Conservation (phyloP, 2,113 vertebrate species). For the Pygoscelis antarcticus region DNA sequence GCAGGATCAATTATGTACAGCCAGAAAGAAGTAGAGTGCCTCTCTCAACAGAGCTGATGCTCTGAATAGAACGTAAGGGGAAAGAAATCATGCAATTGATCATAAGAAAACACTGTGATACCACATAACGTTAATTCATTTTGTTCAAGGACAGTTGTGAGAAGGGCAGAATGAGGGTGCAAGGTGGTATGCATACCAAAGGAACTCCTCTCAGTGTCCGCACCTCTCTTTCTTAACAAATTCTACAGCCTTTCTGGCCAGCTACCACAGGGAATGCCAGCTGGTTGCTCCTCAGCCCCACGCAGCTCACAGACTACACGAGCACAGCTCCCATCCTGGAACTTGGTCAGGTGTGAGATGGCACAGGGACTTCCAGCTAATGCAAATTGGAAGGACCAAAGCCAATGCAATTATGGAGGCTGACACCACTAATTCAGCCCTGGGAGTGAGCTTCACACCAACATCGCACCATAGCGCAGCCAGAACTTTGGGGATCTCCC, state of each 20-base stretch:
- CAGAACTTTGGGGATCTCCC: neutral
- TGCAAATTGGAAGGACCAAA: neutral
- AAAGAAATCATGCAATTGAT: neutral
- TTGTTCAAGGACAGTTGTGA: neutral
- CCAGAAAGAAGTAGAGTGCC: neutral
- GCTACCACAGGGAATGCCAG: neutral
- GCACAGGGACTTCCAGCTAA: neutral
- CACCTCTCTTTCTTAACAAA: neutral
- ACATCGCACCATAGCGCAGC: accelerated
- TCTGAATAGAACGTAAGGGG: neutral
- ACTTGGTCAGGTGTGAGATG: neutral
- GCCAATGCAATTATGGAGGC: neutral
- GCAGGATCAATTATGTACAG: neutral
- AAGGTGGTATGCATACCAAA: neutral
- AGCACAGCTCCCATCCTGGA: neutral
- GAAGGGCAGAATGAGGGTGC: neutral
- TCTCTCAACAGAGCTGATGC: neutral
- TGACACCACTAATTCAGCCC: neutral
- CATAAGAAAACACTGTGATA: neutral
- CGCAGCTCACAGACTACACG: accelerated
- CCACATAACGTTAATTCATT: neutral
- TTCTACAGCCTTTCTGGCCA: neutral
- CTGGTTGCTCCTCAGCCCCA: neutral
- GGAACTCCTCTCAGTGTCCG: neutral
- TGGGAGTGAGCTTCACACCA: neutral